Base-by-base conservation (phyloP, 2,113 vertebrate genomes). In the Isichthys henryi region DNA sequence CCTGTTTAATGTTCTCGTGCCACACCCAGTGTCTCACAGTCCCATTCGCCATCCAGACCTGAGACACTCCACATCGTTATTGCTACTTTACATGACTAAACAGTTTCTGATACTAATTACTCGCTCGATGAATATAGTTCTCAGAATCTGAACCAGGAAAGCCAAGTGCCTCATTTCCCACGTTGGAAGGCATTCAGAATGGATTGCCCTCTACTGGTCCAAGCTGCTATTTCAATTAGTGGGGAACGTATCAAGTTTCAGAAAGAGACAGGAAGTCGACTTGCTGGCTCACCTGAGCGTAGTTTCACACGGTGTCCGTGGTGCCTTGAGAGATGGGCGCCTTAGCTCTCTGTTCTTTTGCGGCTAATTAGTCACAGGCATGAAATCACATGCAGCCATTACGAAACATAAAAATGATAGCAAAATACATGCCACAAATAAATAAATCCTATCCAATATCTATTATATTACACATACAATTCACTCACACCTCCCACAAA, bases 271-370 rank as follows among this genome's bases (percentile, higher is more conserved):
- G n/a, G 21, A 0, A 9, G 21, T 58, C 56, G n/a, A 87, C 27
- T 13, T n/a, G 3, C 7, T 82, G 74, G 6, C 88, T 87, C 2
- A 39, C 74, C 58, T 77, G 31, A 2, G 74, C 17, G 10, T 7
- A 3, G 31, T 27, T 31, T 89, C 74, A 83, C 58, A 62, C n/a
- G 13, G 50, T 27, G 8, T 89, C 88, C 31, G 15, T 10, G 50
- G 53, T 21, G 9, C 50, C 23, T n/a, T 89, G 19, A 43, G 74
- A 15, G 70, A n/a, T 13, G 27, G 27, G 13, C 2, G 7, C 19
- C 50, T 83, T 89, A 35, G 27, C 50, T 49, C 88, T 58, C 8
- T 35, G 74, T 8, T 88, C 88, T 48, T 88, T 88, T 15, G 50
- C 21, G 15, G 35, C 74, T 80, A 80, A 43, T 6, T 83, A 43